Percentiles rank a stretch among this genome's conserved stretches.
These are phyloP conservation scores for Mamestra brassicae DNA, from an alignment of 2,888 invertebrate species.

Conservation along the genomic window DNA sequence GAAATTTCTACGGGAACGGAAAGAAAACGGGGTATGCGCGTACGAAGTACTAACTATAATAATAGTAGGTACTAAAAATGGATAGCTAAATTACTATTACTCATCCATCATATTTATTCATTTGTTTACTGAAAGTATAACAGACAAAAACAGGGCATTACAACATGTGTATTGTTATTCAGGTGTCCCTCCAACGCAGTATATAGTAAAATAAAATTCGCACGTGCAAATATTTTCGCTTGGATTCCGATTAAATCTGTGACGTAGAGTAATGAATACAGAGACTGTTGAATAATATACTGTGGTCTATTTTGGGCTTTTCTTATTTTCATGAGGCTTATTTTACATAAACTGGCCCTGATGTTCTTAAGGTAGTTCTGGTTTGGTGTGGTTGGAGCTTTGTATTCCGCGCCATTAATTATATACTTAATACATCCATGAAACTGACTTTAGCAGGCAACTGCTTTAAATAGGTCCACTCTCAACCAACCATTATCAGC, in stretches of 20 bases:
- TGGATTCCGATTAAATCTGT: constrained; percentile 15
- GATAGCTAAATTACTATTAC: too few relatives aligned
- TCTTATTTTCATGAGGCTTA: background rate
- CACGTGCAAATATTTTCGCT: constrained; percentile 28
- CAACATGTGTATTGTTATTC: background rate
- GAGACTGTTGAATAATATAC: background rate
- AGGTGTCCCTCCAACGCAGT: background rate
- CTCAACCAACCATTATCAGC: too few relatives aligned
- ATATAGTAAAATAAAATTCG: constrained; percentile 14
- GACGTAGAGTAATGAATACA: constrained; percentile 21
- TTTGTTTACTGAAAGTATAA: constrained; percentile 3
- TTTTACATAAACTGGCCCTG: background rate
- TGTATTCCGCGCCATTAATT: too few relatives aligned
- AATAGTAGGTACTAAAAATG: too few relatives aligned
- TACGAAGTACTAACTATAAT: too few relatives aligned
- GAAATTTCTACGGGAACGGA: too few relatives aligned
- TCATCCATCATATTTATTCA: background rate
- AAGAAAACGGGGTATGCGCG: too few relatives aligned
- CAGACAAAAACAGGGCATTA: background rate
- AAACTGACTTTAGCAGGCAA: too few relatives aligned
- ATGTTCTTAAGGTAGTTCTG: background rate
- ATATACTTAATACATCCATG: too few relatives aligned
- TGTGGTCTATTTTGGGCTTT: background rate
- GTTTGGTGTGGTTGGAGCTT: too few relatives aligned
- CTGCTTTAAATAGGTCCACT: too few relatives aligned